Conservation (phyloP, 2,113 vertebrate genomes). For the Syrmaticus mikado region DNA sequence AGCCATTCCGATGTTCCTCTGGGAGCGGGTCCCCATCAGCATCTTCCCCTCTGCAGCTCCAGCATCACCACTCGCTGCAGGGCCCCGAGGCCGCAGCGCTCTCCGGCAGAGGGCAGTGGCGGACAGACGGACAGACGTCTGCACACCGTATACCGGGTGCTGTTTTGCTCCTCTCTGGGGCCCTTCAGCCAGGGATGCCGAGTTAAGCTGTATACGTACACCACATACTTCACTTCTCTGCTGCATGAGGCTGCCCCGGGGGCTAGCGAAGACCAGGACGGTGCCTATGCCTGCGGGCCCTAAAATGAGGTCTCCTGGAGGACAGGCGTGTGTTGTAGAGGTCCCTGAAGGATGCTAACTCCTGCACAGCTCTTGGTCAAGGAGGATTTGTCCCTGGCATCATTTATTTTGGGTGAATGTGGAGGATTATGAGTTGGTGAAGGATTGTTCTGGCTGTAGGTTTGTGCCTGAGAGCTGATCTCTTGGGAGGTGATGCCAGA, state of each 20-base stretch:
- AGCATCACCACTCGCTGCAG: fast-evolving
- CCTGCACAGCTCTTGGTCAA: background rate
- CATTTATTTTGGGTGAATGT: background rate
- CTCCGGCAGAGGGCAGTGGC: conserved; percentile 56
- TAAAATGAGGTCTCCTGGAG: background rate
- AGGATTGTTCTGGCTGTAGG: background rate
- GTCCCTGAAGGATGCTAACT: background rate
- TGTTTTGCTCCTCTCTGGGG: background rate
- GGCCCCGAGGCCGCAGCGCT: fast-evolving
- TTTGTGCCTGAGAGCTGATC: background rate
- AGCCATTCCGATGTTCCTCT: too few relatives aligned
- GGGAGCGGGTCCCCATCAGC: fast-evolving
- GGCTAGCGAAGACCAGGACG: background rate
- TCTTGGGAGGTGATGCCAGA: background rate
- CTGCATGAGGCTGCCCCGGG: background rate
- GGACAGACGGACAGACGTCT: background rate
- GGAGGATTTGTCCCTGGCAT: background rate
- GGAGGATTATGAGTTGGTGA: background rate
- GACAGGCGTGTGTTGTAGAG: background rate
- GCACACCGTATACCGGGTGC: fast-evolving
- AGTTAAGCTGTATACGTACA: background rate
- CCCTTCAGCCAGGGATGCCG: background rate
- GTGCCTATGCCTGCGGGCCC: background rate
- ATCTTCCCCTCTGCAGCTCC: background rate
- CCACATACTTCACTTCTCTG: background rate